These are phyloP conservation scores for Anomalospiza imberbis DNA, from an alignment of 2,797 vertebrate species.

Conservation along the genomic window DNA sequence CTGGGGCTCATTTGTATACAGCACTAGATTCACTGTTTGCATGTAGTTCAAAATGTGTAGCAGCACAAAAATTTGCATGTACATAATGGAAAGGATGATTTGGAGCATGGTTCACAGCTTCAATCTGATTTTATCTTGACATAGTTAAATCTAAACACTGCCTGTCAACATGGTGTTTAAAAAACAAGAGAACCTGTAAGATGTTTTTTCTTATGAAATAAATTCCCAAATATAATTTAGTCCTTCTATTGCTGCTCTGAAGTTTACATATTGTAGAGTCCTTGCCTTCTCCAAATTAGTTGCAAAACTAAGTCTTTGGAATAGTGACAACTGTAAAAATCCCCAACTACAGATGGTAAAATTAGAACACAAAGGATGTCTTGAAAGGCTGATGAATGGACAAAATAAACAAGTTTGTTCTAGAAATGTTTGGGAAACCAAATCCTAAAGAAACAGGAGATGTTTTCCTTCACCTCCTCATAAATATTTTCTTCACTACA, in stretches of 20 bases:
- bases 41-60: background rate
- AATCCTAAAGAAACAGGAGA: background rate
- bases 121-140: background rate
- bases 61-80: background rate
- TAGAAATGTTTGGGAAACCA: background rate
- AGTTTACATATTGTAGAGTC: background rate
- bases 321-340: conserved; percentile 1
- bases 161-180: background rate
- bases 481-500: background rate
- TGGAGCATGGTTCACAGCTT: background rate
- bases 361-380: background rate
- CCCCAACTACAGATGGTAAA: background rate
- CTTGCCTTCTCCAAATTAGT: background rate
- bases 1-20: background rate
- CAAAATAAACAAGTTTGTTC: background rate
- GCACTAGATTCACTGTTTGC: background rate
- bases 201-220: background rate
- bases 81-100: background rate
- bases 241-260: background rate
- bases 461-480: background rate
- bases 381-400: conserved; percentile 7
- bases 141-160: background rate
- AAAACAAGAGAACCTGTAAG: background rate
- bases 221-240: background rate
- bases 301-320: background rate